These are phyloP conservation scores for Lepidochrysops patricia DNA, from an alignment of 2,888 invertebrate genomes.

Conservation along the genomic window DNA sequence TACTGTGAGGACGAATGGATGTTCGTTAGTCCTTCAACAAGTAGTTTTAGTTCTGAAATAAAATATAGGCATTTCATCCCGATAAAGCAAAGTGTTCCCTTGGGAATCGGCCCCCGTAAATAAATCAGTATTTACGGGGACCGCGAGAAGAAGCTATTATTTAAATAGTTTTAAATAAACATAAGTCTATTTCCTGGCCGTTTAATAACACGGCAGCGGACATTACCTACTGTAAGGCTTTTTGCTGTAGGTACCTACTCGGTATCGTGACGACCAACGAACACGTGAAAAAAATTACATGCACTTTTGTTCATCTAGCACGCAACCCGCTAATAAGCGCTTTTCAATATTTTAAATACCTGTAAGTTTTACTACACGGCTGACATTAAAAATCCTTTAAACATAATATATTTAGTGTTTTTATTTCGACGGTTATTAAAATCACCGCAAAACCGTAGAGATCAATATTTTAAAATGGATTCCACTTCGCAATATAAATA, in stretches of 20 bases:
- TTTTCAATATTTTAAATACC: not conserved
- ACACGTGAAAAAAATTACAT: constrained; percentile 4
- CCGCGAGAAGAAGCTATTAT: too few species aligned
- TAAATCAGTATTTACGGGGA: too few species aligned
- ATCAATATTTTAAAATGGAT: too few species aligned
- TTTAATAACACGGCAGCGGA: not conserved
- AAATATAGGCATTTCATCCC: too few species aligned
- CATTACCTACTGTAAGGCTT: not conserved
- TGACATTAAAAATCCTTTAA: too few species aligned
- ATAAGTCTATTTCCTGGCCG: not conserved
- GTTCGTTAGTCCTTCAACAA: too few species aligned
- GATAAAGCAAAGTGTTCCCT: too few species aligned
- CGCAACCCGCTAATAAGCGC: not conserved
- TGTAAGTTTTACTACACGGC: too few species aligned
- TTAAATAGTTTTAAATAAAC: not conserved
- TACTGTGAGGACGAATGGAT: too few species aligned
- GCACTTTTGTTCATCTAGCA: constrained; percentile 1
- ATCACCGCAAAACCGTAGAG: not conserved
- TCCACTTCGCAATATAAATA: not conserved
- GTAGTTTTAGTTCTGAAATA: too few species aligned
- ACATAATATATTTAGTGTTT: too few species aligned
- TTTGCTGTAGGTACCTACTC: not conserved
- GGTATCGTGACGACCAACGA: not conserved
- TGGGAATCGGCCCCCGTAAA: too few species aligned
- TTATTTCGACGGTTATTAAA: not conserved